These are phyloP conservation scores for Dorcus hopei DNA, from an alignment of 2,888 invertebrate genomes.

Conservation along the genomic window DNA sequence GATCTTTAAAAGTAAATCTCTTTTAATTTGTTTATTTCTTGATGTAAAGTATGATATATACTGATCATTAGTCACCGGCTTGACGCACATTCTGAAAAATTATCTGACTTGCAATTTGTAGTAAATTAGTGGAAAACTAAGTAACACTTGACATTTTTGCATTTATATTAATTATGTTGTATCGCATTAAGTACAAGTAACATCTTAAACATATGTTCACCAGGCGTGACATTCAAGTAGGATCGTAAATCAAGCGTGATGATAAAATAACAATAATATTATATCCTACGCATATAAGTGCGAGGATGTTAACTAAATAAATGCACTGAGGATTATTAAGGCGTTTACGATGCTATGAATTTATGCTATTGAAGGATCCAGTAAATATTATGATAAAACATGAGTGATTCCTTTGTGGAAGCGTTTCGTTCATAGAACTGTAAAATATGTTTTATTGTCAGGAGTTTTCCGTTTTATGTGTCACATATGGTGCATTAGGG, in stretches of 20 bases:
- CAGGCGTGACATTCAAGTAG: background rate
- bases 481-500: slow-evolving; percentile 26
- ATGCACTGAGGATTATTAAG: slow-evolving; percentile 11
- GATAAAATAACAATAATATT: slow-evolving; percentile 3
- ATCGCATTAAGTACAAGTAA: background rate
- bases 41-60: no score
- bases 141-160: background rate
- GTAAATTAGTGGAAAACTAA: no score
- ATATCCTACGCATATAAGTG: background rate
- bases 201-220: slow-evolving; percentile 1
- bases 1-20: no score
- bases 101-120: no score
- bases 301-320: background rate
- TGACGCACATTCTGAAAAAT: no score
- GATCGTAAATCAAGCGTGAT: background rate
- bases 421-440: slow-evolving; percentile 24
- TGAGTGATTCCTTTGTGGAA: slow-evolving; percentile 28
- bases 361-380: slow-evolving; percentile 11
- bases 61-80: no score
- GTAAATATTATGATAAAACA: slow-evolving; percentile 30
- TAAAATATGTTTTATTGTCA: slow-evolving; percentile 33
- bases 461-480: slow-evolving; percentile 25
- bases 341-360: slow-evolving; percentile 17
- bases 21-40: no score
- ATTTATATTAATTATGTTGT: background rate